Base-by-base conservation (phyloP, 2,888 invertebrate genomes). In the Dolichopus griseipennis region DNA sequence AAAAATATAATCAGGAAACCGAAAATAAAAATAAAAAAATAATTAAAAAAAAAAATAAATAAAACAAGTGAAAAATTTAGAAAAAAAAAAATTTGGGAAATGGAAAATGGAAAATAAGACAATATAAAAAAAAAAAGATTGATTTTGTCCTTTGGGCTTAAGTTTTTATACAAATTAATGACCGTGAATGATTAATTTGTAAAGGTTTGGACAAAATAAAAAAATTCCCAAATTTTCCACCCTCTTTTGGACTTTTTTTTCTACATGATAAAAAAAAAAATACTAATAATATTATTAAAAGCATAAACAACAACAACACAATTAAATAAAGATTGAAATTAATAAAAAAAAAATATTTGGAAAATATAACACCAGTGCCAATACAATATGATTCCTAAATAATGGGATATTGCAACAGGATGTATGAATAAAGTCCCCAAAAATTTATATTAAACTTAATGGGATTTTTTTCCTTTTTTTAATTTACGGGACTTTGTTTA, bases 171-270 rank as follows among this genome's bases (percentile, higher is more conserved):
- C 18, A 52, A 52, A 52, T 52, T 52, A 52, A 52, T 52, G 52
- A 52, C 52, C 52, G 52, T 52, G n/a, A 52, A 52, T 52, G 52
- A 52, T 52, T 52, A 52, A 52, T 52, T 52, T 52, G 52, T 52
- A 12, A n/a, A n/a, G 52, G 52, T 52, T 52, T 37, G 15, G 52
- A n/a, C 9, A 52, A 52, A 15, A n/a, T n/a, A 52, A 52, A 52
- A 18, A 52, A 52, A 52, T 18, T 15, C 2, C n/a, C 43, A n/a
- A n/a, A n/a, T n/a, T n/a, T n/a, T 27, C 27, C 27, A 4, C 2
- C 27, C 27, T 27, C 1, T 52, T 52, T 52, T 52, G 9, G 2
- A 15, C 18, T 12, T 52, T 52, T 18, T 18, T 15, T 52, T 52
- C 18, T 18, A 52, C 15, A 52, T 18, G 18, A 52, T 12, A 52